Evolutionary conservation across 2,113 vertebrate genomes (phyloP), one percentile per base, ranked within the genome.

Genomic region (Spheniscus mendiculus): DNA sequence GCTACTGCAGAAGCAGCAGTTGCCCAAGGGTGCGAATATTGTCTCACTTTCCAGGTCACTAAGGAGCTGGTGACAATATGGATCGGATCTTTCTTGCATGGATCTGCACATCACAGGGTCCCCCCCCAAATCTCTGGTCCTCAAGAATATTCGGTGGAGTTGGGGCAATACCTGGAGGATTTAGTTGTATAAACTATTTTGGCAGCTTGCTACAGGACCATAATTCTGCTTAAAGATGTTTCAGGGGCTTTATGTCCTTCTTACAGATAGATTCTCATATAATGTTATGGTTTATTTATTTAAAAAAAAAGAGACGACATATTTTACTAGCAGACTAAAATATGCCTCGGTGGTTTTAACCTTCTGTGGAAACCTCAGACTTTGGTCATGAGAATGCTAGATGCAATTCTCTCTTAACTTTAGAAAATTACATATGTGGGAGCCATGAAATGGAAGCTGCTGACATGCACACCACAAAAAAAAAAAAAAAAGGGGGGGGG

Each of bases 71-170:
- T 40, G 69, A 12, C 18, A n/a, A 13, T 29, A 27, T 8, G 4
- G 5, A 14, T 19, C 0, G 0, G 50, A 69, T 14, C 36, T 40
- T 69, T 66, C 61, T 20, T 27, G 42, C 13, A 0, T 6, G 40
- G 53, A 42, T 65, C 78, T 62, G 56, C 49, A 22, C 25, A 21
- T 25, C 30, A 10, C 34, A 30, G 44, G 9, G 7, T 50, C 8
- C 40, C 26, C 42, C 11, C 3, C 1, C 20, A 53, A 32, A 36
- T 27, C 34, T 23, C 22, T 26, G 32, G 11, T 82, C 40, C 79
- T 69, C 22, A 9, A 42, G 45, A 84, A 21, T 4, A 0, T 36
- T 34, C 3, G 6, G 20, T 76, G 45, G n/a, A 52, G 13, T 8
- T 47, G 44, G n/a, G 77, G 23, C 42, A 71, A 40, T 22, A 76